Evolutionary conservation across 2,113 vertebrate species (phyloP).

Genomic region (Progne subis): DNA sequence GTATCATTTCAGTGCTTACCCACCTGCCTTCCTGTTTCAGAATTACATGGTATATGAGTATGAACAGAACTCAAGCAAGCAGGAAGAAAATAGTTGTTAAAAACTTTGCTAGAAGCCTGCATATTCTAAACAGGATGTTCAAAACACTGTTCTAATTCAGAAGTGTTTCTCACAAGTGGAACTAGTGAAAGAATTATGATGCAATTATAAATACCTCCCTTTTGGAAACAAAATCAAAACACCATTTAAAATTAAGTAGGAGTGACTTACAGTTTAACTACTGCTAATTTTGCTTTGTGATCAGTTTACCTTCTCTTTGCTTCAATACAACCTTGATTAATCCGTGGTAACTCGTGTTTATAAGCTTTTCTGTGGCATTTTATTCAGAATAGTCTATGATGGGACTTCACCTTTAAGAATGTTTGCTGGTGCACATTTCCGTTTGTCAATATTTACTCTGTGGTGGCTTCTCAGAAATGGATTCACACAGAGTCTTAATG

Average conservation of each 20-base stretch:
- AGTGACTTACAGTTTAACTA: not conserved
- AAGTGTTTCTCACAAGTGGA: not conserved
- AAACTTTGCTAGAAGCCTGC: not conserved
- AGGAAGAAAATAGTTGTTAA: not conserved
- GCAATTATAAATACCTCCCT: not conserved
- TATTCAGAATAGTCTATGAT: not conserved
- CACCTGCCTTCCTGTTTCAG: not conserved
- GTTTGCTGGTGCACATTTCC: not conserved
- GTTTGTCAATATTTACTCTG: not conserved
- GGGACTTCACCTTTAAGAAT: not conserved
- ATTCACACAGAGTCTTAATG: not conserved
- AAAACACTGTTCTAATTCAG: not conserved
- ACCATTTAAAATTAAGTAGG: not conserved
- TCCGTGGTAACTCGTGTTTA: not conserved
- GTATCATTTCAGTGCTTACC: not conserved
- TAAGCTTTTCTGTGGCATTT: not conserved
- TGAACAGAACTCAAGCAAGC: not conserved
- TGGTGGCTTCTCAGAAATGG: not conserved
- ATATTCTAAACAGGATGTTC: not conserved
- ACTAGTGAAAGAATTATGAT: not conserved
- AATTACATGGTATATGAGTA: not conserved
- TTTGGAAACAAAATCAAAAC: not conserved
- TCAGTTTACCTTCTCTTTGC: not conserved
- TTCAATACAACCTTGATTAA: not conserved
- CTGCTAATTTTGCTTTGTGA: not conserved